phyloP scores from a whole-genome alignment of 2,113 vertebrate species.

The Pachypanchax playfairii region DNA sequence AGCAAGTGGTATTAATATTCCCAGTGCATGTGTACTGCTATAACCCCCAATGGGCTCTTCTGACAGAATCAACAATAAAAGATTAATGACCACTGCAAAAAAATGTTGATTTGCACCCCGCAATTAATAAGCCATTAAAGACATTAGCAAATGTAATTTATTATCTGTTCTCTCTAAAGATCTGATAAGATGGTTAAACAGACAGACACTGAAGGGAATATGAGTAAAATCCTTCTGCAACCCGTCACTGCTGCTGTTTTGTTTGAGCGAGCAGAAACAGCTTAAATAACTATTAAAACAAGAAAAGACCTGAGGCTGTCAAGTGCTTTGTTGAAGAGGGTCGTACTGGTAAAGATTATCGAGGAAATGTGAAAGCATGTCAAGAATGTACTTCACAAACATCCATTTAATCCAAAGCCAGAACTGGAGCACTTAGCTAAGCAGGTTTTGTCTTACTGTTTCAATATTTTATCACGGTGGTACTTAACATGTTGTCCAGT shows the following conservation, averaged over 20 bases:
- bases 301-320: conserved; percentile 35
- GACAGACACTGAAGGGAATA: conserved; percentile 21
- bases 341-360: conserved; percentile 32
- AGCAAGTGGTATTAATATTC: conserved; percentile 61
- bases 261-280: conserved; percentile 37
- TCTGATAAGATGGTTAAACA: conserved; percentile 50
- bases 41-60: conserved; percentile 51
- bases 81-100: conserved; percentile 63
- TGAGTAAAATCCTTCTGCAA: conserved; percentile 24
- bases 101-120: conserved; percentile 47
- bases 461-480: conserved; percentile 1
- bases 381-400: neutral
- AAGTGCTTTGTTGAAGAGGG: conserved; percentile 28
- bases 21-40: conserved; percentile 46
- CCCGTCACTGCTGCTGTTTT: conserved; percentile 8
- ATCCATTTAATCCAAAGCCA: conserved; percentile 3
- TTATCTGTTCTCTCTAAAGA: conserved; percentile 50
- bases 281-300: conserved; percentile 52
- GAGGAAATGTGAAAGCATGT: conserved; percentile 41
- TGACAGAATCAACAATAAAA: conserved; percentile 67
- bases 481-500: neutral
- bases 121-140: conserved; percentile 74
- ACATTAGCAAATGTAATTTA: conserved; percentile 63
- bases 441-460: neutral
- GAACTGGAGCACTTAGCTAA: conserved; percentile 18